These are phyloP conservation scores for Betta splendens DNA, from an alignment of 2,797 vertebrate genomes.

Conservation along the genomic window DNA sequence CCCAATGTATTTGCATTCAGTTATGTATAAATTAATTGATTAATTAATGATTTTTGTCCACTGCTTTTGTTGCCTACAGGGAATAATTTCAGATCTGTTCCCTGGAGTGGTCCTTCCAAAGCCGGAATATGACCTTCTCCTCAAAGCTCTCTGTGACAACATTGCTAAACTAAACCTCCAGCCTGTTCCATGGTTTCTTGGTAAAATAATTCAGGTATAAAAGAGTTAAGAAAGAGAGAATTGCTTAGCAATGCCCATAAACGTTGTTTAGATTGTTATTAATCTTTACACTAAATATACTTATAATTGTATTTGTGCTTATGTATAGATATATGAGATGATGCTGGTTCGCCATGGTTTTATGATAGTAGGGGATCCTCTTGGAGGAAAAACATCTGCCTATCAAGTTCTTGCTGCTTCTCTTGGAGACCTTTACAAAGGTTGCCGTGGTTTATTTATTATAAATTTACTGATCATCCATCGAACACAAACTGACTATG, in stretches of 20 bases:
- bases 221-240: too few species aligned
- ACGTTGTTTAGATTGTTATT: neutral
- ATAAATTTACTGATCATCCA: neutral
- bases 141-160: conserved; percentile 85
- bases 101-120: conserved; percentile 90
- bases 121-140: conserved; percentile 89
- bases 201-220: conserved; percentile 93
- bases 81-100: conserved; percentile 96
- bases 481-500: neutral
- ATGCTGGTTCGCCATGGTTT: conserved; percentile 95
- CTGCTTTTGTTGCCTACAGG: conserved; percentile 76
- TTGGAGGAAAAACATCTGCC: conserved; percentile 91
- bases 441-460: conserved; percentile 60
- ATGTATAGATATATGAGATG: conserved; percentile 92
- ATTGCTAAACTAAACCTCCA: conserved; percentile 87
- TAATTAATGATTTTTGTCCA: neutral
- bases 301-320: conserved; percentile 16
- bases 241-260: neutral
- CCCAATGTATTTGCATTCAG: neutral
- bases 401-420: conserved; percentile 90
- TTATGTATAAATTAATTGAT: conserved; percentile 4
- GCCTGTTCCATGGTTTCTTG: conserved; percentile 92
- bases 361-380: conserved; percentile 93
- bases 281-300: neutral
- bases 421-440: conserved; percentile 84